Conservation (phyloP, 2,797 vertebrate species). For the Anguilla anguilla region DNA sequence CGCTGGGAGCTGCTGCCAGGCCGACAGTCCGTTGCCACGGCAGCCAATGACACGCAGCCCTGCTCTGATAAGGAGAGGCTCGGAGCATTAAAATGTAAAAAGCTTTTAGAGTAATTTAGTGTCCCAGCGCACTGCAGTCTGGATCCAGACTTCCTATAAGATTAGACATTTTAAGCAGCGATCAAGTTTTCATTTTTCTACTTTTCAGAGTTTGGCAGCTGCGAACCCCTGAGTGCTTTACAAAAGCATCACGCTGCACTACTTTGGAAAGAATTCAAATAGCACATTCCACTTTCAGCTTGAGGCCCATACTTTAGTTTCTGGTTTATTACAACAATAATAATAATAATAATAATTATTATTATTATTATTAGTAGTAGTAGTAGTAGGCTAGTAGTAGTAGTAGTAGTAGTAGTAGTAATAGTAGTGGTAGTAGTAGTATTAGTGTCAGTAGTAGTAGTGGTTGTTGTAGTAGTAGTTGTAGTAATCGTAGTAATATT, state of each 20-base stretch:
- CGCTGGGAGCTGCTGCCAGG: conserved; percentile 54
- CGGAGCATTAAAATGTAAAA: conserved; percentile 58
- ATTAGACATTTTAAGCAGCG: conserved; percentile 67
- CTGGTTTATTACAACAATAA: not conserved
- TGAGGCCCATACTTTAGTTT: too few species aligned
- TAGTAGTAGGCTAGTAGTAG: not conserved
- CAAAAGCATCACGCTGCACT: conserved; percentile 28
- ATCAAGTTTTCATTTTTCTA: conserved; percentile 51
- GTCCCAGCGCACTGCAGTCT: conserved; percentile 48
- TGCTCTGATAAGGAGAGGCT: conserved; percentile 64
- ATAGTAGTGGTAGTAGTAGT: too few species aligned
- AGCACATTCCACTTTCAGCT: not conserved
- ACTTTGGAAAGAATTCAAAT: conserved; percentile 20
- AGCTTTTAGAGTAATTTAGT: conserved; percentile 68
- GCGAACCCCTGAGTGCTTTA: conserved; percentile 41
- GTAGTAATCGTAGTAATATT: not conserved
- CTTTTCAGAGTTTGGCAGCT: conserved; percentile 49
- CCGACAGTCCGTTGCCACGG: conserved; percentile 44
- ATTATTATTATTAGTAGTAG: conserved; percentile 2
- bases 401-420: not conserved
- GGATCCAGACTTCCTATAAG: conserved; percentile 62
- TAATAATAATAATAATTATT: not conserved
- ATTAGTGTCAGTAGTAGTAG: too few species aligned
- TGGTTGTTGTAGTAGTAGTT: too few species aligned
- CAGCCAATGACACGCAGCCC: conserved; percentile 57